Conservation (phyloP, 1,140 invertebrate genomes). For the Pseudomyrmex flavicornis region DNA sequence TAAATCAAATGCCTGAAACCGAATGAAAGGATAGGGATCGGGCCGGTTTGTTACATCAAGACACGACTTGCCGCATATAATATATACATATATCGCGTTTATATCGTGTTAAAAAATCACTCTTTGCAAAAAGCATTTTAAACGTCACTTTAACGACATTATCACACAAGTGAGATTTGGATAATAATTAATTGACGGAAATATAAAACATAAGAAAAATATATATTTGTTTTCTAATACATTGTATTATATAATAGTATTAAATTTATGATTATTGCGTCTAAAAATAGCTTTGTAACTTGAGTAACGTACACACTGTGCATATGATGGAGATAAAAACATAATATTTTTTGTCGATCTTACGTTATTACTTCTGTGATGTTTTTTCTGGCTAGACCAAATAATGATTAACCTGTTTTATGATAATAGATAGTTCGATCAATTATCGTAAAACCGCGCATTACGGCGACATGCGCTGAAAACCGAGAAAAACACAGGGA, state of each 20-base stretch:
- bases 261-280: constrained; percentile 2
- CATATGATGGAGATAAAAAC: constrained; percentile 5
- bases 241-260: neutral
- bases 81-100: constrained; percentile 39
- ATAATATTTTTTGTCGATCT: neutral
- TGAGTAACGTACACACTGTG: neutral
- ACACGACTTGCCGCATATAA: constrained; percentile 31
- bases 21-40: constrained; percentile 69
- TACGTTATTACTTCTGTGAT: neutral
- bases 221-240: neutral
- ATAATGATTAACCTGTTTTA: neutral
- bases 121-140: constrained; percentile 47
- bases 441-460: neutral
- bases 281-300: neutral
- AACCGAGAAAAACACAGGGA: neutral
- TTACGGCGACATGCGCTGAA: constrained; percentile 1
- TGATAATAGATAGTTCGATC: neutral
- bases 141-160: constrained; percentile 12
- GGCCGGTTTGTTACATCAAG: constrained; percentile 54
- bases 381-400: constrained; percentile 20
- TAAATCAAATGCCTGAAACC: constrained; percentile 72
- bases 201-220: too few relatives aligned
- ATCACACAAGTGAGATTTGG: neutral
- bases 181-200: neutral
- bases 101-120: constrained; percentile 55